A percentile compares a stretch with the other conserved stretches of the same genome.
Conservation (phyloP, 2,888 invertebrate genomes). For the Pristionchus fissidentatus region DNA sequence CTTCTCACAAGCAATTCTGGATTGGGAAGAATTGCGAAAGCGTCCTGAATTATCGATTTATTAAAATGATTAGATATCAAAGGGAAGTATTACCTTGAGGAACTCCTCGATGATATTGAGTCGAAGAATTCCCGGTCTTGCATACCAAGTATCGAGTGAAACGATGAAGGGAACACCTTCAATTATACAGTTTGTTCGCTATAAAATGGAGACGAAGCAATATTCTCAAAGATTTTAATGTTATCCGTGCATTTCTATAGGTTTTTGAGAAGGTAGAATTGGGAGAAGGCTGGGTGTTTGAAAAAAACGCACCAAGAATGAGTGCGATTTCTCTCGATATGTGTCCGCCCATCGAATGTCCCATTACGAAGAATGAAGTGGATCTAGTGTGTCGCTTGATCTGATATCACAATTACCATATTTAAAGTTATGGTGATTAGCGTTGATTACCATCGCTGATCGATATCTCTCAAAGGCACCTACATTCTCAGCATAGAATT, state of each 20-base stretch:
- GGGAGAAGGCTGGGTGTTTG: neutral
- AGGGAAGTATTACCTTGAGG: conserved; percentile 56
- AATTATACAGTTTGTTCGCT: too few relatives aligned
- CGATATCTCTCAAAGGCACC: neutral
- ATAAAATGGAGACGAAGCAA: too few relatives aligned
- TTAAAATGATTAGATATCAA: too few relatives aligned
- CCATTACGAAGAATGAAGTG: conserved; percentile 63
- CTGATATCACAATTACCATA: conserved; percentile 49
- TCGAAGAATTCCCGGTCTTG: conserved; percentile 58
- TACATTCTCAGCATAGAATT: conserved; percentile 66
- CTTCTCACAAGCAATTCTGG: conserved; percentile 54
- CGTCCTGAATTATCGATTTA: conserved; percentile 52
- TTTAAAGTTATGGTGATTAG: conserved; percentile 36
- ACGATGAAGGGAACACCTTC: conserved; percentile 61
- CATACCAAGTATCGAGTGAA: conserved; percentile 68
- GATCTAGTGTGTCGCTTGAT: conserved; percentile 56
- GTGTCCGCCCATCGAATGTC: conserved; percentile 72
- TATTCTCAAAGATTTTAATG: neutral
- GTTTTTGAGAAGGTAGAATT: neutral
- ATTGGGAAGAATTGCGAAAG: conserved; percentile 60
- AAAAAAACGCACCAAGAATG: conserved; percentile 51
- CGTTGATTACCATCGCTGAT: neutral
- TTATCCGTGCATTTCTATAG: neutral
- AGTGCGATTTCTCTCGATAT: conserved; percentile 65
- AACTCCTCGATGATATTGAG: conserved; percentile 59